These are phyloP conservation scores for Threskiornis aethiopicus DNA, from an alignment of 2,797 vertebrate genomes.

Conservation along the genomic window DNA sequence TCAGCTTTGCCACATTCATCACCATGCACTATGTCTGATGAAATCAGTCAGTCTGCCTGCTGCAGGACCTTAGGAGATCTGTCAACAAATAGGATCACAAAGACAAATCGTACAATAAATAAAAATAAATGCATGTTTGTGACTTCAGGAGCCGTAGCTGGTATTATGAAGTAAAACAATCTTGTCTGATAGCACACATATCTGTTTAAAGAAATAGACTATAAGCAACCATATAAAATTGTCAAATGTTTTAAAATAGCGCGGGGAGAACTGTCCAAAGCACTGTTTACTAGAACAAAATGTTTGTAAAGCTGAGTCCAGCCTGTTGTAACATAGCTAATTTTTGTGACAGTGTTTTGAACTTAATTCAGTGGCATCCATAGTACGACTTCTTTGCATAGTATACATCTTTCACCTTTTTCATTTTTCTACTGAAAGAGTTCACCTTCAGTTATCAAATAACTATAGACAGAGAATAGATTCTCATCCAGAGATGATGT, in stretches of 20 bases:
- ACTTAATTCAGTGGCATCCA: background rate
- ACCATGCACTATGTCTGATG: background rate
- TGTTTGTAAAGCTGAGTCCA: background rate
- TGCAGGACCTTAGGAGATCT: background rate
- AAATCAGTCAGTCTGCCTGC: background rate
- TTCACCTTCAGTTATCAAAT: background rate
- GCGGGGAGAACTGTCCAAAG: fast-evolving
- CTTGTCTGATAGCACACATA: background rate
- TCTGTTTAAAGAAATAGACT: background rate
- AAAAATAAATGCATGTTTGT: background rate
- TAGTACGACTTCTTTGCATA: background rate
- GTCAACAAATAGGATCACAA: background rate
- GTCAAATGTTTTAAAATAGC: background rate
- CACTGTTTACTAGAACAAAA: background rate
- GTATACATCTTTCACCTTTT: background rate
- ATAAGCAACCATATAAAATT: background rate
- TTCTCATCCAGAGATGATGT: background rate
- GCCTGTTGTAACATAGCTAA: background rate
- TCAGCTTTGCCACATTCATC: background rate
- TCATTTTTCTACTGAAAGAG: background rate
- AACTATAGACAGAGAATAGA: background rate
- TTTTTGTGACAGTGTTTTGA: background rate
- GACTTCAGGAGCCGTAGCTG: background rate
- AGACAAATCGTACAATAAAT: background rate
- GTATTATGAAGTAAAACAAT: background rate